Conservation (phyloP, 1,140 invertebrate genomes). For the Lepidurus couesii region DNA sequence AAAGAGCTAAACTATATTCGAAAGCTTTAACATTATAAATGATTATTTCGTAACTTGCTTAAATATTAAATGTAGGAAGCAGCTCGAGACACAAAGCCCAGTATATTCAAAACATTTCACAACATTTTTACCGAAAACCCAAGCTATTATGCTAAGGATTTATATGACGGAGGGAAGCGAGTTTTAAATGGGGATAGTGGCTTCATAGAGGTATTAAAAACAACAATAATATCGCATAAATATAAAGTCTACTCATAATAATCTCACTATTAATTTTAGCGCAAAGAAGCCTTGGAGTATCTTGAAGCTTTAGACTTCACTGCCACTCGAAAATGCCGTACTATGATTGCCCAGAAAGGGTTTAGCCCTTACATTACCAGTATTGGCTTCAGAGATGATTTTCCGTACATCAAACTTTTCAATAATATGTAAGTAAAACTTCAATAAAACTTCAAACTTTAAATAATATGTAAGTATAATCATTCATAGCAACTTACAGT, state of each 20-base stretch:
- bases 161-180: background rate
- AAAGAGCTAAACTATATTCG: too few species aligned
- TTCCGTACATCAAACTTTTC: background rate
- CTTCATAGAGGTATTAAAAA: background rate
- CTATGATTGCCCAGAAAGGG: background rate
- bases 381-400: background rate
- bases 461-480: background rate
- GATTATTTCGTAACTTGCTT: background rate
- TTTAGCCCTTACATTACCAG: background rate
- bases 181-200: background rate
- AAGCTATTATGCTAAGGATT: background rate
- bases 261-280: background rate
- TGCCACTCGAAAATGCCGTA: background rate
- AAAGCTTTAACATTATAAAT: too few species aligned
- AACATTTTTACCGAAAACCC: background rate
- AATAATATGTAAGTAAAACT: background rate
- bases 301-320: background rate
- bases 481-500: too few species aligned
- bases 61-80: background rate
- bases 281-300: slow-evolving; percentile 4
- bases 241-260: background rate
- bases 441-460: background rate
- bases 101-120: background rate
- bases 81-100: background rate
- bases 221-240: background rate